These are phyloP conservation scores for Hippoglossus stenolepis DNA, from an alignment of 2,113 vertebrate genomes.

Conservation along the genomic window DNA sequence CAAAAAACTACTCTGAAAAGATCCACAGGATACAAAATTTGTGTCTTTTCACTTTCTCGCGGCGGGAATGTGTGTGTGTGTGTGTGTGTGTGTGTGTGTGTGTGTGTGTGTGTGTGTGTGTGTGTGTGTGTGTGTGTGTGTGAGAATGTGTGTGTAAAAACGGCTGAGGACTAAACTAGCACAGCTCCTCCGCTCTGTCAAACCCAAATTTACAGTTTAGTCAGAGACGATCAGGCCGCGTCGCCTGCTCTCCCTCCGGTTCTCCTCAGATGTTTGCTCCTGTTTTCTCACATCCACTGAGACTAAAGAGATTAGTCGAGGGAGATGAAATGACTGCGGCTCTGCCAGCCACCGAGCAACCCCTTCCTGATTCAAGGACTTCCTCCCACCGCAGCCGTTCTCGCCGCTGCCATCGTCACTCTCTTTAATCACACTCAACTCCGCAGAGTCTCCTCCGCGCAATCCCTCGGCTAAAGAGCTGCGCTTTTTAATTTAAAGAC, in stretches of 20 bases:
- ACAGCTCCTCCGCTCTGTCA: conserved; percentile 17
- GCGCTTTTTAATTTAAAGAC: conserved; percentile 52
- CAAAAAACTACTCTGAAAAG: conserved; percentile 53
- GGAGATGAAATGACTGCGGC: conserved; percentile 52
- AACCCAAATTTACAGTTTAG: conserved; percentile 27
- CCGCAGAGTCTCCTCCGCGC: conserved; percentile 4
- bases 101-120: no score
- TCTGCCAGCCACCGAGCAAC: conserved; percentile 55
- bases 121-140: no score
- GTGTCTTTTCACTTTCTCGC: conserved; percentile 52
- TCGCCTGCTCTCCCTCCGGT: conserved; percentile 11
- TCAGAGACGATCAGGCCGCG: conserved; percentile 34
- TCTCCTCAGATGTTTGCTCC: conserved; percentile 39
- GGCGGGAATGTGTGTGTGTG: conserved; percentile 19
- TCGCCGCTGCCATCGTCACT: conserved; percentile 30
- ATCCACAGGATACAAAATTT: conserved; percentile 56
- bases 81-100: no score
- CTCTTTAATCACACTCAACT: conserved; percentile 53
- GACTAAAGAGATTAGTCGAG: conserved; percentile 66
- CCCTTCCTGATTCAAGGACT: conserved; percentile 44
- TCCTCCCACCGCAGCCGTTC: conserved; percentile 46
- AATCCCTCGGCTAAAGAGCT: conserved; percentile 16
- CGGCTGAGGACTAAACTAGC: conserved; percentile 20
- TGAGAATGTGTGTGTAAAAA: not conserved
- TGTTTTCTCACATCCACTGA: conserved; percentile 54